Conservation (phyloP, 2,888 invertebrate species). For the Epicampocera succincta region DNA sequence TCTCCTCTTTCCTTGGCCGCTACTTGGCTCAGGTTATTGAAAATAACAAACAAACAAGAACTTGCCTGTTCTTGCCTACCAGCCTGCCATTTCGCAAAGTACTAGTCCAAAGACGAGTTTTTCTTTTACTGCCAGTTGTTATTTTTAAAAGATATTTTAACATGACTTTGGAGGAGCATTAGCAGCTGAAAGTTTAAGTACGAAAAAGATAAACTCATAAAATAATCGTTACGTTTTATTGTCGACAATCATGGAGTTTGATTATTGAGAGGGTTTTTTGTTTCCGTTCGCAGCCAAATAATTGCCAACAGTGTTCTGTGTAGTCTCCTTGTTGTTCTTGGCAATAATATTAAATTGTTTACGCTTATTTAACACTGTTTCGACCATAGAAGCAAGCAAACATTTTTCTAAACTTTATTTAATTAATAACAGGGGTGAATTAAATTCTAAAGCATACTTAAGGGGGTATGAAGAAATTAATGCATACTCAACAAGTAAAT, state of each 20-base stretch:
- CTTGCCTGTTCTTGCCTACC: background rate
- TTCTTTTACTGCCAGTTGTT: constrained; percentile 45
- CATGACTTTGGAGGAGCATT: constrained; percentile 32
- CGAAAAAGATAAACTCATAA: constrained; percentile 74
- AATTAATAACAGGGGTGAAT: constrained; percentile 27
- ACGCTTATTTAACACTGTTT: constrained; percentile 18
- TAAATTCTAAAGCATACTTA: constrained; percentile 32
- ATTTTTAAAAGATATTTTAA: constrained; percentile 23
- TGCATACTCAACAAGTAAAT: background rate
- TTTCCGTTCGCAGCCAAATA: background rate
- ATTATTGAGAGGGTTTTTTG: constrained; percentile 72
- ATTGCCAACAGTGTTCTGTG: constrained; percentile 8
- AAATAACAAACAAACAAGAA: background rate
- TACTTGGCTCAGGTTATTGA: background rate
- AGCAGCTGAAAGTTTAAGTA: constrained; percentile 33
- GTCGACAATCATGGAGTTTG: constrained; percentile 80
- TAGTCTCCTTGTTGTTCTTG: constrained; percentile 35
- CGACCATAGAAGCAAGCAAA: constrained; percentile 13
- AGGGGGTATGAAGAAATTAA: background rate
- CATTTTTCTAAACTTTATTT: constrained; percentile 19
- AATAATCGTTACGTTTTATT: constrained; percentile 80
- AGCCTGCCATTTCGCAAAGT: background rate
- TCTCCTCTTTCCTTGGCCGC: background rate
- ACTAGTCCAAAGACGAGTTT: constrained; percentile 31
- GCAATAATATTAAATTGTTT: constrained; percentile 31